A percentile compares a stretch with the other conserved stretches of the same genome.
Evolutionary conservation across 2,888 invertebrate genomes (phyloP).

Genomic region (Helleia helle): DNA sequence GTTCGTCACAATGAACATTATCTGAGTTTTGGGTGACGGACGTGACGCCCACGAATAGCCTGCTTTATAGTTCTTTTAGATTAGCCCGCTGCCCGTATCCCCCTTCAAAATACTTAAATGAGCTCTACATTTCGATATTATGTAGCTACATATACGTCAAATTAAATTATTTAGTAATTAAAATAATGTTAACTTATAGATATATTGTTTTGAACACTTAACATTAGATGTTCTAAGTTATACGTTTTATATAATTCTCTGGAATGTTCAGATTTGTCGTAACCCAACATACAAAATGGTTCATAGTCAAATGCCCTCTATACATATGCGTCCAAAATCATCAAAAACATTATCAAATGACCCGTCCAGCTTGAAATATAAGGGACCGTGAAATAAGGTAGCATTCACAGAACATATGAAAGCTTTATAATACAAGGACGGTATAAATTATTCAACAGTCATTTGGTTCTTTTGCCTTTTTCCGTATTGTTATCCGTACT

Average conservation of each 20-base stretch:
- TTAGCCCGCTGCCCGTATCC: too few relatives aligned
- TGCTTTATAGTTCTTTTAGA: constrained; percentile 7
- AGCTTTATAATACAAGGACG: constrained; percentile 8
- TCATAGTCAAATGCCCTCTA: background rate
- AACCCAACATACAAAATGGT: too few relatives aligned
- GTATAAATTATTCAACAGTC: constrained; percentile 9
- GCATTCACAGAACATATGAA: constrained; percentile 8
- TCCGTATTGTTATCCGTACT: background rate
- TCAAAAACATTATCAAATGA: constrained; percentile 6
- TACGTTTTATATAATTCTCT: too few relatives aligned
- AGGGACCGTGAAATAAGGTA: constrained; percentile 6
- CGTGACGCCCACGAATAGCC: constrained; percentile 5
- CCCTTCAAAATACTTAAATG: too few relatives aligned
- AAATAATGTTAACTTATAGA: too few relatives aligned
- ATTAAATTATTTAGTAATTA: too few relatives aligned
- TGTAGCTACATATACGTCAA: too few relatives aligned
- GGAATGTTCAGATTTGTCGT: too few relatives aligned
- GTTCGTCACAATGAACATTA: constrained; percentile 7
- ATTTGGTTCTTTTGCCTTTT: constrained; percentile 4
- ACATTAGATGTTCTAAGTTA: too few relatives aligned
- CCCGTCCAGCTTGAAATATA: constrained; percentile 7
- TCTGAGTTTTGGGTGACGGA: constrained; percentile 8
- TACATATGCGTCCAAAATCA: background rate
- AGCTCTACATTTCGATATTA: too few relatives aligned
- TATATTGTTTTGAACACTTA: too few relatives aligned